Conservation (phyloP, 2,888 invertebrate species). For the Cetonia aurata region DNA sequence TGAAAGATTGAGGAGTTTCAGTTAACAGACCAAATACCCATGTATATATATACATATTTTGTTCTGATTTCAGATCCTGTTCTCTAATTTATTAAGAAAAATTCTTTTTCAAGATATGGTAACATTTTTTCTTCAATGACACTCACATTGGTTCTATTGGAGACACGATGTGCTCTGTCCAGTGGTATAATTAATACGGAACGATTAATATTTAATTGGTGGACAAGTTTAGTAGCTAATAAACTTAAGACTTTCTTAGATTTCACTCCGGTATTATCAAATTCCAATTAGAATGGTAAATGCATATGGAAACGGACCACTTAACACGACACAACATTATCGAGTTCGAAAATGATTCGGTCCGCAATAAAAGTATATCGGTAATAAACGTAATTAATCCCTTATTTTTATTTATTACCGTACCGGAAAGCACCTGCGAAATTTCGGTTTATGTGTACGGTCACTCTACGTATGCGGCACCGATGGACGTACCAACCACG, state of each 20-base stretch:
- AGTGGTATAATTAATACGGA: slow-evolving; percentile 15
- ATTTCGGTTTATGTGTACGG: slow-evolving; percentile 38
- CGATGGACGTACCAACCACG: not conserved
- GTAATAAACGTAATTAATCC: slow-evolving; percentile 36
- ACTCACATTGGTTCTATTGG: too few relatives aligned
- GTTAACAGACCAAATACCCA: too few relatives aligned
- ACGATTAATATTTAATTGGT: slow-evolving; percentile 15
- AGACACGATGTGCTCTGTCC: too few relatives aligned
- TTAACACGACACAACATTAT: slow-evolving; percentile 30
- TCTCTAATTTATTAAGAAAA: too few relatives aligned
- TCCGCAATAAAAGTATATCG: slow-evolving; percentile 34
- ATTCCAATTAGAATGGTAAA: slow-evolving; percentile 34
- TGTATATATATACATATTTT: too few relatives aligned
- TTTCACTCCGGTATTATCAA: slow-evolving; percentile 33
- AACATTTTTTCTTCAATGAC: too few relatives aligned
- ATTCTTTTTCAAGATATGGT: too few relatives aligned
- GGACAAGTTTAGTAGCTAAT: slow-evolving; percentile 18
- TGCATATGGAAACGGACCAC: slow-evolving; percentile 17
- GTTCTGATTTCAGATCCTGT: too few relatives aligned
- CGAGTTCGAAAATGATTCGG: slow-evolving; percentile 16
- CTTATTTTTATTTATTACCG: slow-evolving; percentile 39
- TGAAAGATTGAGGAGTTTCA: too few relatives aligned
- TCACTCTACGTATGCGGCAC: slow-evolving; percentile 6
- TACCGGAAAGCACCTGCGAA: slow-evolving; percentile 43
- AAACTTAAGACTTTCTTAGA: slow-evolving; percentile 13